Base-by-base conservation (phyloP, 2,113 vertebrate species). In the Lagopus muta region DNA sequence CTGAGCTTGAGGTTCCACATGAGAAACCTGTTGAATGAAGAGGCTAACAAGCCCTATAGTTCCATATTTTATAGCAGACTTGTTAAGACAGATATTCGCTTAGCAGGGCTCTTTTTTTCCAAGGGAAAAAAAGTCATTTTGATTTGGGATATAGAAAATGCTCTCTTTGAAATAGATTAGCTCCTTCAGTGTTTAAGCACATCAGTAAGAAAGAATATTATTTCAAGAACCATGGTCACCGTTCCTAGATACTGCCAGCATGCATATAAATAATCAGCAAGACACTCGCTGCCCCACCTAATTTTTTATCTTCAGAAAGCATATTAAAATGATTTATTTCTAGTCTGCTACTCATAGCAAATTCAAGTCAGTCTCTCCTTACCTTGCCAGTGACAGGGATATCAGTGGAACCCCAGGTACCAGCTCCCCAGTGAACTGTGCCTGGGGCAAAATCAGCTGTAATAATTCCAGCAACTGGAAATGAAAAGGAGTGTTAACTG, bases 401-500 rank as follows among this genome's bases (percentile, higher is more conserved):
- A 97, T 98, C 98, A 98, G 98, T 98, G 50, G 98, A 98, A 94
- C 98, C 98, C 98, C 98, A 98, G 94, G 98, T 98, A 95, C 98
- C 97, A 42, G 98, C 97, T 97, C 98, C 98, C 98, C 96, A 97
- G 93, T 98, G 98, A 76, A 98, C 97, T 10, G 92, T 96, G 92
- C 98, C 98, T 47, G 97, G 96, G 83, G 98, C 98, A 97, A 98
- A 99, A 97, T 99, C 98, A 93, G 98, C 98, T 15, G 96, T 98
- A 97, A 98, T 98, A 92, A 98, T 98, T 89, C 98, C 98, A 66
- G 98, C 95, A 92, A 98, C 98, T 98, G 96, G 78, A 97, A 96
- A 89, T 72, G 91, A 95, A 97, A 97, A 92, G 91, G 64, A 90
- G 92, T 57, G 82, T 89, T 97, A 97, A 90, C 94, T 84, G 87